Percentiles rank a stretch among this genome's conserved stretches.
These are phyloP conservation scores for Yasuhikotakia modesta DNA, from an alignment of 2,797 vertebrate species.

Conservation along the genomic window DNA sequence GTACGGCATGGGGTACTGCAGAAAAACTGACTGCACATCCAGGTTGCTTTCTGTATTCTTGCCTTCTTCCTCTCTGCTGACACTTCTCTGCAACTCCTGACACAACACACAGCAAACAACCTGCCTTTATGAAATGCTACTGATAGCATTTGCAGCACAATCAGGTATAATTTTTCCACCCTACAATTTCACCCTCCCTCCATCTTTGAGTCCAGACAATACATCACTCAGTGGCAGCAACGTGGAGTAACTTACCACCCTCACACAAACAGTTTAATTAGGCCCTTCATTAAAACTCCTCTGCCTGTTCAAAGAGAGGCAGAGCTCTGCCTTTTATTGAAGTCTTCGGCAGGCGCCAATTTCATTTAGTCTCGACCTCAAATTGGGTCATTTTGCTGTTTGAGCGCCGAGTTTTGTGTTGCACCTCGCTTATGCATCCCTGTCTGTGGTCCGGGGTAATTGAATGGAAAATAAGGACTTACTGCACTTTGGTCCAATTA, in stretches of 20 bases:
- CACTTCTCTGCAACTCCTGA: slow-evolving; percentile 81
- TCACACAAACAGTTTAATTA: slow-evolving; percentile 70
- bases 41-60: slow-evolving; percentile 30
- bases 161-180: slow-evolving; percentile 48
- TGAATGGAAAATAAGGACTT: slow-evolving; percentile 81
- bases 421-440: slow-evolving; percentile 64
- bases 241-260: slow-evolving; percentile 54
- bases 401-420: slow-evolving; percentile 62
- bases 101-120: slow-evolving; percentile 39
- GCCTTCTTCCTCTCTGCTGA: slow-evolving; percentile 69
- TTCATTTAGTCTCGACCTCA: slow-evolving; percentile 81
- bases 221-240: slow-evolving; percentile 54
- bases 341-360: slow-evolving; percentile 76
- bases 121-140: background rate
- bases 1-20: slow-evolving; percentile 83
- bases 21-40: slow-evolving; percentile 71
- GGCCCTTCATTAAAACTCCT: slow-evolving; percentile 70
- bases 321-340: slow-evolving; percentile 72
- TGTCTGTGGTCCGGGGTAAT: slow-evolving; percentile 76
- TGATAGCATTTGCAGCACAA: background rate
- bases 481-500: slow-evolving; percentile 78
- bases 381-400: slow-evolving; percentile 77
- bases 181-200: slow-evolving; percentile 36
- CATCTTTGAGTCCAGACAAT: slow-evolving; percentile 53
- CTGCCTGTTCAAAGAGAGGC: slow-evolving; percentile 71